Evolutionary conservation across 2,113 vertebrate species (phyloP).

Genomic region (Limnothrissa miodon): DNA sequence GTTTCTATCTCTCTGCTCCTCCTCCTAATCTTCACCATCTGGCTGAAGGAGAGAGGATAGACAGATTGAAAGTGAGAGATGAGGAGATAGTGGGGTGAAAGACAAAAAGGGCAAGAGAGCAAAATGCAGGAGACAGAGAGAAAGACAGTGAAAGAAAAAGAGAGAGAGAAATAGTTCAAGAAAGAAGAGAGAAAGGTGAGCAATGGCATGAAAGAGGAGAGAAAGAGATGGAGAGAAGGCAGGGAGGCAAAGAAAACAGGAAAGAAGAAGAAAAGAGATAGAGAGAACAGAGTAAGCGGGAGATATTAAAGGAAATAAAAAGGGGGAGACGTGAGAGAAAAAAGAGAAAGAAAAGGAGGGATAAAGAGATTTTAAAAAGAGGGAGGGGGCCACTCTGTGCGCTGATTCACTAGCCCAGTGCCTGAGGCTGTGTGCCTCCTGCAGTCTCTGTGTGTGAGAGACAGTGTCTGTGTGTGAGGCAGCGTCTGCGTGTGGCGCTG

Average conservation of each 20-base stretch:
- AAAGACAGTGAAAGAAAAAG: background rate
- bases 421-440: background rate
- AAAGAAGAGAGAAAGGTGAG: background rate
- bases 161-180: background rate
- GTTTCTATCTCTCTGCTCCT: conserved; percentile 30
- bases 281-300: background rate
- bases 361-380: background rate
- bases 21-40: conserved; percentile 40
- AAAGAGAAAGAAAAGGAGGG: background rate
- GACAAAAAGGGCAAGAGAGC: background rate
- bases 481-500: conserved; percentile 5
- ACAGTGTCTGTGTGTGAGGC: no score
- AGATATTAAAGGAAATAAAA: background rate
- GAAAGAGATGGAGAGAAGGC: background rate
- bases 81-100: background rate
- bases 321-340: background rate
- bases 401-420: background rate
- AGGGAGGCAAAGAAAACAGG: no score
- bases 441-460: conserved; percentile 14
- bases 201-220: no score
- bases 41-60: background rate
- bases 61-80: conserved; percentile 16
- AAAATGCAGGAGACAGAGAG: background rate
- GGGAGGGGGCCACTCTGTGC: background rate
- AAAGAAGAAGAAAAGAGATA: background rate